phyloP scores from a whole-genome alignment of 2,888 invertebrate genomes.

The Agrochola macilenta region DNA sequence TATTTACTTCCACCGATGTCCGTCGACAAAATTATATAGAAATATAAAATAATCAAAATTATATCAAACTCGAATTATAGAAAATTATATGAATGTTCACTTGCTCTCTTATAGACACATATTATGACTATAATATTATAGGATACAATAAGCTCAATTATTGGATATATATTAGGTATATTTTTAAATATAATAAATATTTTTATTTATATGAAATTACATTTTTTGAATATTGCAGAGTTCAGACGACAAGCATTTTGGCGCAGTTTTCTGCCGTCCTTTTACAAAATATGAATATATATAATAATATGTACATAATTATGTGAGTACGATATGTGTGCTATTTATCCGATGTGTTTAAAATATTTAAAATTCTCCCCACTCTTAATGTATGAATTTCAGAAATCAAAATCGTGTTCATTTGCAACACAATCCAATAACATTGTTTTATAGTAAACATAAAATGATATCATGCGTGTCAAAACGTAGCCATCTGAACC shows the following conservation, averaged over 20 bases:
- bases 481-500: constrained; percentile 36
- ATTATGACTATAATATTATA: neutral
- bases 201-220: constrained; percentile 25
- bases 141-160: constrained; percentile 36
- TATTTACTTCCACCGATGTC: neutral
- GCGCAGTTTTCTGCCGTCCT: neutral
- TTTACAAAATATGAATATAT: neutral
- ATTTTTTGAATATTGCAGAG: constrained; percentile 3
- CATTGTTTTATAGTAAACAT: neutral
- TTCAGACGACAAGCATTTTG: constrained; percentile 28
- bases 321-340: neutral
- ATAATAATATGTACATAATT: too few relatives aligned
- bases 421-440: constrained; percentile 3
- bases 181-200: constrained; percentile 28
- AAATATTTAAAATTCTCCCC: neutral
- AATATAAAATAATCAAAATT: constrained; percentile 28
- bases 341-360: too few relatives aligned
- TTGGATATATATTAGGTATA: constrained; percentile 1
- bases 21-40: constrained; percentile 11
- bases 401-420: neutral
- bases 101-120: constrained; percentile 22
- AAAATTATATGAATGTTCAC: constrained; percentile 15
- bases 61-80: constrained; percentile 14
- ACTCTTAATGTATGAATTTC: neutral
- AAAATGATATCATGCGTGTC: neutral